A percentile compares a stretch with the other conserved stretches of the same genome.
These are phyloP conservation scores for Eupithecia subumbrata DNA, from an alignment of 2,888 invertebrate genomes.

Conservation along the genomic window DNA sequence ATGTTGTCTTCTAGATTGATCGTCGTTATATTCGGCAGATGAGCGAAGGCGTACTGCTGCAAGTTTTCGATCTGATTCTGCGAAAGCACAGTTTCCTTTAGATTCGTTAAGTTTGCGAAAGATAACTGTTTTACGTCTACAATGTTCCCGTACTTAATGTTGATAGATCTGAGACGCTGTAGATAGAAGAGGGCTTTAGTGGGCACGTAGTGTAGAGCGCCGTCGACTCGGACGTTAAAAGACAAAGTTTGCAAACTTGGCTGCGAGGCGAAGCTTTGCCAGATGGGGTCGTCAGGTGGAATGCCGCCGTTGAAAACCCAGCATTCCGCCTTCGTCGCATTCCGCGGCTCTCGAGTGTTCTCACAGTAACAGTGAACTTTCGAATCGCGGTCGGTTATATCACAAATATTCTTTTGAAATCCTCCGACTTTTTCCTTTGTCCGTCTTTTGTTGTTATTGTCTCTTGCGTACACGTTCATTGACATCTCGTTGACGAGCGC, in stretches of 20 bases:
- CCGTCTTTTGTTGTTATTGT: constrained; percentile 70
- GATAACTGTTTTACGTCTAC: constrained; percentile 87
- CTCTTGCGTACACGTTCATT: constrained; percentile 77
- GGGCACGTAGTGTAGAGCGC: constrained; percentile 89
- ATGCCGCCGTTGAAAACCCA: constrained; percentile 89
- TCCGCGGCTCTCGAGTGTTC: constrained; percentile 77
- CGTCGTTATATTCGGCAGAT: constrained; percentile 87
- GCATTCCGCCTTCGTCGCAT: constrained; percentile 90
- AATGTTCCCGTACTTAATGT: constrained; percentile 89
- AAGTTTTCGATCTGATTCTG: constrained; percentile 88
- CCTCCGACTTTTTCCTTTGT: constrained; percentile 77
- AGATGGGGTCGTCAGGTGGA: constrained; percentile 87
- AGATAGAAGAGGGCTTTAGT: constrained; percentile 87
- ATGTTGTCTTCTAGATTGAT: constrained; percentile 90
- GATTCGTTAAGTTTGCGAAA: constrained; percentile 88
- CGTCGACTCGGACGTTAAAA: constrained; percentile 88
- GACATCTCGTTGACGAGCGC: constrained; percentile 79
- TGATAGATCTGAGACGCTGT: constrained; percentile 86
- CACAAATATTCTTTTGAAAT: constrained; percentile 83
- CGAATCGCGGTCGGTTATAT: constrained; percentile 80
- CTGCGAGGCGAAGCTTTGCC: constrained; percentile 90
- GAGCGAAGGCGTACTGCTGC: constrained; percentile 88
- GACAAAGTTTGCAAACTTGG: constrained; percentile 87
- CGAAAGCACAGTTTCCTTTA: constrained; percentile 87
- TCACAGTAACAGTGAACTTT: constrained; percentile 89